Evolutionary conservation across 2,888 invertebrate species (phyloP), one percentile per base, ranked within the genome.

Genomic region (Cremastobaeus sp.): DNA sequence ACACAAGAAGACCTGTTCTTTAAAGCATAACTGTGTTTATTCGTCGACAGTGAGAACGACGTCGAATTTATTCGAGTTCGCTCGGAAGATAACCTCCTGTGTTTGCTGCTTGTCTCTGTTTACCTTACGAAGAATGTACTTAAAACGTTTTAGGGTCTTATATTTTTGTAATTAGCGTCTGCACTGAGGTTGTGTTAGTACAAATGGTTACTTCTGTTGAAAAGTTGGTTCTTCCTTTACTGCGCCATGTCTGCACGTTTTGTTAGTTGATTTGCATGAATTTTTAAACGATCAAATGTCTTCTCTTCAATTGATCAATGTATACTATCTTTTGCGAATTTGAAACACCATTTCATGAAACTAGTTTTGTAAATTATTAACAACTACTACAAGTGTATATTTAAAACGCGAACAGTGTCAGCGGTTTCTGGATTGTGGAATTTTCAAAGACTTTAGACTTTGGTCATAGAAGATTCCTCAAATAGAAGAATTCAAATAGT

Each of bases 91-190:
- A n/a, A n/a, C n/a, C n/a, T n/a, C n/a, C 18, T 54, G 39, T 28
- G 39, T 18, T 41, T 6, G 9, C 30, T 4, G n/a, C n/a, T 2
- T 30, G 41, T n/a, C 39, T 17, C n/a, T 18, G 20, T 1, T 12
- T 41, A 11, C 21, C 14, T 43, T 30, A 5, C 17, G 11, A 57
- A 45, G 21, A 35, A n/a, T 21, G 57, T 57, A 57, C 57, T 57
- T 57, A 45, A 39, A 37, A 34, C 18, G 35, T 25, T 35, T 8
- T 20, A 11, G 25, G 47, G 18, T 32, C 32, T 15, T 59, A 35
- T 59, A 59, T 59, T 59, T 47, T 59, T 59, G 14, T 47, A 59
- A 45, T 25, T 3, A 34, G 28, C 11, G 14, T 39, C n/a, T 9
- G 5, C 15, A 21, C n/a, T 37, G 11, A 28, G 14, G 28, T 41